phyloP scores from a whole-genome alignment of 2,797 vertebrate genomes.

The Neosilurus mollespiculum region DNA sequence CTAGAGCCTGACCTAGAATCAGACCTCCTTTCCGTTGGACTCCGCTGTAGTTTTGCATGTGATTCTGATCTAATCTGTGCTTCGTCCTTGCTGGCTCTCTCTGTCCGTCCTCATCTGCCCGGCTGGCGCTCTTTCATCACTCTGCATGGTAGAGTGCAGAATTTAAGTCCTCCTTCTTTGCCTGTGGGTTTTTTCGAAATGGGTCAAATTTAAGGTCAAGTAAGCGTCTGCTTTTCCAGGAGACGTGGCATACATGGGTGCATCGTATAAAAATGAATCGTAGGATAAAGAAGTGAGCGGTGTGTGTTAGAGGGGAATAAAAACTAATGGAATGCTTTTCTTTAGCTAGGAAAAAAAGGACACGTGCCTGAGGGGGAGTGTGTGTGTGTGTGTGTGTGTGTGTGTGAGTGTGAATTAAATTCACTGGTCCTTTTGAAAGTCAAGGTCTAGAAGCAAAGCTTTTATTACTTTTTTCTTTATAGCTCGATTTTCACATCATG shows the following conservation, averaged over 20 bases:
- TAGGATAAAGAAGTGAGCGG: neutral
- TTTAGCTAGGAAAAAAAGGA: neutral
- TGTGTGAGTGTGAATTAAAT: neutral
- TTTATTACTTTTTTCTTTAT: constrained; percentile 4
- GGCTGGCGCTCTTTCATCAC: constrained; percentile 19
- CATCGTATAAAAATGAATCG: neutral
- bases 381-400: neutral
- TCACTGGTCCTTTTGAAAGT: neutral
- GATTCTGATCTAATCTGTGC: neutral
- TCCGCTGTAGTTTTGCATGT: neutral
- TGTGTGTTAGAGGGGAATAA: neutral
- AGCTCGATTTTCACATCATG: neutral
- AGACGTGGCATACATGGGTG: neutral
- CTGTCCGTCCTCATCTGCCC: neutral
- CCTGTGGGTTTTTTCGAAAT: constrained; percentile 27
- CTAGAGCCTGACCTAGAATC: neutral
- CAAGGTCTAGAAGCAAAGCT: constrained; percentile 10
- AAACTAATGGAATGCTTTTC: constrained; percentile 8
- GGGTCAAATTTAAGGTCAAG: constrained; percentile 47
- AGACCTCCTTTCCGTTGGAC: neutral
- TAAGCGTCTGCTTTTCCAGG: neutral
- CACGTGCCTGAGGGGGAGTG: neutral
- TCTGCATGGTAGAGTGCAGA: neutral
- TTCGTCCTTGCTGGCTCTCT: constrained; percentile 4
- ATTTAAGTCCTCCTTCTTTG: constrained; percentile 30